Evolutionary conservation across 2,797 vertebrate species (phyloP), one percentile per base, ranked within the genome.

Genomic region (Arrhamphus sclerolepis): DNA sequence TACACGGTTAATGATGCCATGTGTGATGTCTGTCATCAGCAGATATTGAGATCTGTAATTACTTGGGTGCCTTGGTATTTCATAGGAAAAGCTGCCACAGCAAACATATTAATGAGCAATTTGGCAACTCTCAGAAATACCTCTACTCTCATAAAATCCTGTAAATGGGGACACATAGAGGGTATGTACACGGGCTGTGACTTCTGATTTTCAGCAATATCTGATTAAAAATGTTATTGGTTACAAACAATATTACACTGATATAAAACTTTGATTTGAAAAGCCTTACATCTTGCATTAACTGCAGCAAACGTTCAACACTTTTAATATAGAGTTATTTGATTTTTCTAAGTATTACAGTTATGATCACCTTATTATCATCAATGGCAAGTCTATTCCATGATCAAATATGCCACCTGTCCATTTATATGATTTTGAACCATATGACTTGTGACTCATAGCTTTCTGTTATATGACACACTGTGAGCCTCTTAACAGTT

Each of bases 391-490:
- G 8, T 5, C 7, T 5, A 7, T 31, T 5, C 8, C 29, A 31
- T 31, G 29, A 31, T 31, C 29, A 31, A 31, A 31, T 31, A 31
- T 9, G 10, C 2, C 7, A 31, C 4, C 7, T 9, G 28, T 28
- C 28, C n/a, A n/a, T n/a, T n/a, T n/a, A n/a, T n/a, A n/a, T n/a
- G n/a, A 28, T 28, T 4, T 4, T 28, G 4, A 28, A 28, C 4
- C 7, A 28, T 7, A 28, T 48, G 60, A 59, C 50, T 66, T 48
- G 49, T 21, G 46, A 50, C 57, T 54, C 67, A 29, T 16, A 4
- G 18, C 62, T 74, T 79, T 77, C 56, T 63, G 56, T 40, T 62
- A 34, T 79, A 83, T 76, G 47, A 62, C 69, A 77, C 29, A 59
- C 59, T 59, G 34, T 47, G 49, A 75, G 43, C 43, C 50, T 70